Percentiles rank a stretch among this genome's conserved stretches.
Conservation (phyloP, 2,888 invertebrate genomes). For the Seira musarum region DNA sequence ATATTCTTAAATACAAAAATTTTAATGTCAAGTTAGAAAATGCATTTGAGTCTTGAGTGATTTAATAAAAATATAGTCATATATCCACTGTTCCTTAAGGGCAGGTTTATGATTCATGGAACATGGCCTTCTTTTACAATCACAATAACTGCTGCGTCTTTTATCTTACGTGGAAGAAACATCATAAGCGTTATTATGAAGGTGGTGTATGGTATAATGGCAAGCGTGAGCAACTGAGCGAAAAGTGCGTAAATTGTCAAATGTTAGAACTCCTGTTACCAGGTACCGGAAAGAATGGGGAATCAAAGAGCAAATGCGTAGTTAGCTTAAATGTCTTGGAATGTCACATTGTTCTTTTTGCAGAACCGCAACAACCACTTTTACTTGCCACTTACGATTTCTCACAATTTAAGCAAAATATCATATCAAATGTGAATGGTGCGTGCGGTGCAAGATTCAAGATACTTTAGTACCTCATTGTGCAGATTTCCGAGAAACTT, state of each 20-base stretch:
- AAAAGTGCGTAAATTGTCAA: neutral
- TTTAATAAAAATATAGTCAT: too few relatives aligned
- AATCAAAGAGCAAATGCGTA: conserved; percentile 2
- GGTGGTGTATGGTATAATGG: conserved; percentile 26
- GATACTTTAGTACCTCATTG: too few relatives aligned
- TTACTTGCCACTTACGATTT: conserved; percentile 13
- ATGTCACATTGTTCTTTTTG: conserved; percentile 57
- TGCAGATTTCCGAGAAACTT: too few relatives aligned
- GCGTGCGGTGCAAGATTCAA: too few relatives aligned
- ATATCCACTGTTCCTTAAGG: neutral
- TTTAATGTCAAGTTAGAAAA: too few relatives aligned
- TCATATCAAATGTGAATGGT: too few relatives aligned
- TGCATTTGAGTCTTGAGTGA: too few relatives aligned
- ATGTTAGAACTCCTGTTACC: too few relatives aligned
- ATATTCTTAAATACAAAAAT: too few relatives aligned
- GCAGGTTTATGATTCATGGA: conserved; percentile 8
- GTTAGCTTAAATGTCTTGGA: conserved; percentile 61
- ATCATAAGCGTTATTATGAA: conserved; percentile 63
- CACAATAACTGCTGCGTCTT: too few relatives aligned
- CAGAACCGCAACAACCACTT: conserved; percentile 29
- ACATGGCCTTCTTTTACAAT: too few relatives aligned
- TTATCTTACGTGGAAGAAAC: conserved; percentile 35
- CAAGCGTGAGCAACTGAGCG: conserved; percentile 7
- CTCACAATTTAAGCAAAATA: too few relatives aligned
- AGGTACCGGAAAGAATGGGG: conserved; percentile 2